Evolutionary conservation across 1,140 invertebrate genomes (phyloP).

Genomic region (Arion vulgaris): DNA sequence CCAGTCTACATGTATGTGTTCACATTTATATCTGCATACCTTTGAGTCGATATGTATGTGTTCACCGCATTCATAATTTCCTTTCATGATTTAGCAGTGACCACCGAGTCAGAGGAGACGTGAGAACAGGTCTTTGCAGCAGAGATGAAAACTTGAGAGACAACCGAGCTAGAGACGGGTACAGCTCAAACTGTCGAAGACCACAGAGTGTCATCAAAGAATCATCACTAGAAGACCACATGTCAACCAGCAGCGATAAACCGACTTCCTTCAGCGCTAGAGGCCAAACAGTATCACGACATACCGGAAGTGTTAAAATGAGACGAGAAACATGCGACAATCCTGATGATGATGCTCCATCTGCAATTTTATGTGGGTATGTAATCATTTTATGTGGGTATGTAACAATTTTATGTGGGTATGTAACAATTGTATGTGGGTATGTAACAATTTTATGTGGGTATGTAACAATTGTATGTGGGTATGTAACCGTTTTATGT

Average conservation of each 20-base stretch:
- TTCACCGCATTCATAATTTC: too few species aligned
- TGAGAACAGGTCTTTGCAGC: neutral
- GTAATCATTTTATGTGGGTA: neutral
- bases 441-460: too few species aligned
- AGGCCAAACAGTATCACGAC: neutral
- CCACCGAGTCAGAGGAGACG: neutral
- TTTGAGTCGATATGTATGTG: too few species aligned
- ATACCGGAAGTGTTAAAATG: neutral
- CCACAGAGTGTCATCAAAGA: slow-evolving; percentile 26
- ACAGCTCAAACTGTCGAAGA: neutral
- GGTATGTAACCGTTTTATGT: too few species aligned
- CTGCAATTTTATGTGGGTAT: neutral
- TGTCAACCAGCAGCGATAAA: neutral
- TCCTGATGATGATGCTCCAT: slow-evolving; percentile 9
- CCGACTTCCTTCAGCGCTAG: neutral
- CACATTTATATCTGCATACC: too few species aligned
- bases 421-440: neutral
- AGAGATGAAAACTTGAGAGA: neutral
- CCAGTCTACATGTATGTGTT: too few species aligned
- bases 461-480: too few species aligned
- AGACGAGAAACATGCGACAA: neutral
- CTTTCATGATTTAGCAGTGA: neutral
- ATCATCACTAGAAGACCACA: slow-evolving; percentile 21
- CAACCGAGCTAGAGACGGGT: neutral
- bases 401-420: neutral